Evolutionary conservation across 2,888 invertebrate species (phyloP), one percentile per base, ranked within the genome.

Genomic region (Ceriagrion tenellum): DNA sequence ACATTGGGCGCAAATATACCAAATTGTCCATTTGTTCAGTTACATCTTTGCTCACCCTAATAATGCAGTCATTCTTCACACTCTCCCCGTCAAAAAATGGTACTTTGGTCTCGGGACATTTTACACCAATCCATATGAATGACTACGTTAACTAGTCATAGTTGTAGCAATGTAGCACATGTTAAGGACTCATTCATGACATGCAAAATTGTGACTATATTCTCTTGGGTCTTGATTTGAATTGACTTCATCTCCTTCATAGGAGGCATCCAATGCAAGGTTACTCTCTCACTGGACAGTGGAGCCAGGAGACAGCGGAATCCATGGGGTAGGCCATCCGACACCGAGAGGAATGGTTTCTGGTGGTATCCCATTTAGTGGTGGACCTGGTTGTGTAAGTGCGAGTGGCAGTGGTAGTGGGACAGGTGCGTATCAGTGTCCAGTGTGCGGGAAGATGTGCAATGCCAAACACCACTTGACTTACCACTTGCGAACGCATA

Each of bases 391-490:
- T n/a, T 93, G 93, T 93, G 93, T 69, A 69, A 47, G 69, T 47
- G 93, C 35, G 23, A 63, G 59, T 40, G 91, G 69, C 47, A 93
- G 47, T 93, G 93, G 69, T 26, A 93, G 93, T 69, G 47, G 40
- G 47, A 93, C 93, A 55, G 93, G 93, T 47, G 69, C 93, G 47
- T 93, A 93, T 59, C 93, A 93, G 93, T 93, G 93, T 26, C 93
- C 93, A 55, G 93, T 93, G 69, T 93, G 93, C n/a, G 93, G 93
- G 55, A 93, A 93, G 69, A 93, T 93, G 93, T 93, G 93, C 47
- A 93, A 93, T 47, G 93, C 93, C 26, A 93, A 93, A n/a, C 93
- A 93, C 47, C 93, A 93, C 55, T 47, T 93, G n/a, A 93, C 93
- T n/a, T 93, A 93, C 47, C 93, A 93, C 55, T 47, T 93, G 8